Evolutionary conservation across 2,113 vertebrate species (phyloP).

Genomic region (Balaeniceps rex): DNA sequence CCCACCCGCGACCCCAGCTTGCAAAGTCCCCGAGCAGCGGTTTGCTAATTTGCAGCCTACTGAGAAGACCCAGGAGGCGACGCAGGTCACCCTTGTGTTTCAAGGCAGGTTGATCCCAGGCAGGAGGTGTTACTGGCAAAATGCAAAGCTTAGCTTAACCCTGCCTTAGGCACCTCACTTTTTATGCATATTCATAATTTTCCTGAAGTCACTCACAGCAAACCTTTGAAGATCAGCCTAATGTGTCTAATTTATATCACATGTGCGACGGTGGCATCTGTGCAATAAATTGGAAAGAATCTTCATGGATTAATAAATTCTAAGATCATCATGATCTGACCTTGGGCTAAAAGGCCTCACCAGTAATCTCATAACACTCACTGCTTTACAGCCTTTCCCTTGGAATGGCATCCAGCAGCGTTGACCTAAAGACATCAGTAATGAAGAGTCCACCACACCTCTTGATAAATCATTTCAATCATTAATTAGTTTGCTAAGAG

Average conservation of each 20-base stretch:
- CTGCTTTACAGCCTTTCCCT: not conserved
- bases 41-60: fast-evolving
- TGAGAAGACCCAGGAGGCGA: not conserved
- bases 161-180: not conserved
- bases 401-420: not conserved
- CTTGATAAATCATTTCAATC: not conserved
- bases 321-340: not conserved
- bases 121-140: not conserved
- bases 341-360: not conserved
- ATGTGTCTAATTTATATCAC: not conserved
- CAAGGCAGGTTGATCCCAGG: not conserved
- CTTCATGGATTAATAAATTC: not conserved
- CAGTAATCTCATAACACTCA: not conserved
- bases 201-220: not conserved
- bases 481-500: not conserved
- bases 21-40: not conserved
- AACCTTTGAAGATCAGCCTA: not conserved
- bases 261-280: fast-evolving
- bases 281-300: not conserved
- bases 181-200: not conserved
- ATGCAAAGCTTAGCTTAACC: not conserved
- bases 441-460: not conserved
- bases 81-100: not conserved
- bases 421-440: not conserved
- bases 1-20: not conserved